Conservation (phyloP, 2,797 vertebrate species). For the Sebastes baramenuke region DNA sequence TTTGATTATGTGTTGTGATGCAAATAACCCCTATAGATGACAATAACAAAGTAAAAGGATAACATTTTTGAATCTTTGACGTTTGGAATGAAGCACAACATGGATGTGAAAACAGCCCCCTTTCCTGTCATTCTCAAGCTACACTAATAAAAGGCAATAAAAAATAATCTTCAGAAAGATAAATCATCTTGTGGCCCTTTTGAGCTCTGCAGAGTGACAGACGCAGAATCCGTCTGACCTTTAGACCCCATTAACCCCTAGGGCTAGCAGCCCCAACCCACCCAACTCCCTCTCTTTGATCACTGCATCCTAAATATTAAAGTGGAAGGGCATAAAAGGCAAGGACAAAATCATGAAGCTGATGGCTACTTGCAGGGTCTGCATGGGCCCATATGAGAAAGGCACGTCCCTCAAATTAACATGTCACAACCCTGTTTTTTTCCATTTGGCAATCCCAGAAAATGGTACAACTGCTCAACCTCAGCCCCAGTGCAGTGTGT, state of each 20-base stretch:
- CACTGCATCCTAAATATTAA: conserved; percentile 17
- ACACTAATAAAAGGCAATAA: too few species aligned
- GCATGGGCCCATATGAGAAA: background rate
- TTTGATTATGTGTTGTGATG: too few species aligned
- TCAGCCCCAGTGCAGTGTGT: background rate
- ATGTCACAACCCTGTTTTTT: conserved; percentile 18
- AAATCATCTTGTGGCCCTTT: conserved; percentile 32
- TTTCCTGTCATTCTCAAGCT: too few species aligned
- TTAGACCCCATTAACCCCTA: conserved; percentile 55
- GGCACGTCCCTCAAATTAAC: conserved; percentile 17
- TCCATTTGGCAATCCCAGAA: conserved; percentile 29
- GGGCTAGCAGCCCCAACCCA: conserved; percentile 10
- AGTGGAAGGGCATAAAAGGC: conserved; percentile 4
- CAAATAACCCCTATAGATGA: too few species aligned
- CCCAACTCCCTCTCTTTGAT: conserved; percentile 18
- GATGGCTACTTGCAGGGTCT: background rate
- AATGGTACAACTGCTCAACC: background rate
- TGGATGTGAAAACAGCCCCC: too few species aligned
- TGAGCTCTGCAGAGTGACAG: conserved; percentile 39
- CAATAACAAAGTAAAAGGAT: too few species aligned
- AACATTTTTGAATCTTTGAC: too few species aligned
- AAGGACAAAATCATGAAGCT: background rate
- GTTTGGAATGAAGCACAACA: too few species aligned
- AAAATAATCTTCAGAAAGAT: conserved; percentile 7
- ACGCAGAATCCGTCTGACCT: conserved; percentile 47